Evolutionary conservation across 2,888 invertebrate species (phyloP).

Genomic region (Lycia hirtaria): DNA sequence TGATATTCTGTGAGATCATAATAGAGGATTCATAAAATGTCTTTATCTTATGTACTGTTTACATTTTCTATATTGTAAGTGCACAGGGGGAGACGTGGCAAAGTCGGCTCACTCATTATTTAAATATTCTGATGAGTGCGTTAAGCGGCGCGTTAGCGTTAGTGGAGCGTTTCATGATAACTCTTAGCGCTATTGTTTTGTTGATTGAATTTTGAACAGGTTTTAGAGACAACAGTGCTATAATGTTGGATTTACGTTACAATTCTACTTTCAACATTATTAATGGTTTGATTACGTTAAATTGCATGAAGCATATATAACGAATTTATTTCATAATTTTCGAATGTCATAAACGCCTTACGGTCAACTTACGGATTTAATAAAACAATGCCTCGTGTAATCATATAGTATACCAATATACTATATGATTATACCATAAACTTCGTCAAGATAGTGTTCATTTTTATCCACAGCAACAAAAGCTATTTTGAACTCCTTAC

Average conservation of each 20-base stretch:
- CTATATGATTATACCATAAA: too few species aligned
- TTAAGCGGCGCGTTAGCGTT: slow-evolving; percentile 72
- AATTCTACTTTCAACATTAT: slow-evolving; percentile 2
- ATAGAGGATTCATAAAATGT: neutral
- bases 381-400: too few species aligned
- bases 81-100: slow-evolving; percentile 48
- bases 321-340: too few species aligned
- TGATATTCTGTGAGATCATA: neutral
- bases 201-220: slow-evolving; percentile 70
- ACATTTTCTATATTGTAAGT: neutral
- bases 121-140: slow-evolving; percentile 80
- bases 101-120: slow-evolving; percentile 67
- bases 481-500: too few species aligned
- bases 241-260: slow-evolving; percentile 11
- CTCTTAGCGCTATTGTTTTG: slow-evolving; percentile 72
- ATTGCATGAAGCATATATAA: too few species aligned
- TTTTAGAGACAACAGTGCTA: slow-evolving; percentile 30
- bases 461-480: too few species aligned
- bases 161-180: slow-evolving; percentile 69
- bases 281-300: neutral
- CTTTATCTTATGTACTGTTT: slow-evolving; percentile 27
- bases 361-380: too few species aligned
- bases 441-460: too few species aligned
- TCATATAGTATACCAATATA: too few species aligned
- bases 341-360: too few species aligned